Conservation (phyloP, 1,140 invertebrate genomes). For the Plodia interpunctella region DNA sequence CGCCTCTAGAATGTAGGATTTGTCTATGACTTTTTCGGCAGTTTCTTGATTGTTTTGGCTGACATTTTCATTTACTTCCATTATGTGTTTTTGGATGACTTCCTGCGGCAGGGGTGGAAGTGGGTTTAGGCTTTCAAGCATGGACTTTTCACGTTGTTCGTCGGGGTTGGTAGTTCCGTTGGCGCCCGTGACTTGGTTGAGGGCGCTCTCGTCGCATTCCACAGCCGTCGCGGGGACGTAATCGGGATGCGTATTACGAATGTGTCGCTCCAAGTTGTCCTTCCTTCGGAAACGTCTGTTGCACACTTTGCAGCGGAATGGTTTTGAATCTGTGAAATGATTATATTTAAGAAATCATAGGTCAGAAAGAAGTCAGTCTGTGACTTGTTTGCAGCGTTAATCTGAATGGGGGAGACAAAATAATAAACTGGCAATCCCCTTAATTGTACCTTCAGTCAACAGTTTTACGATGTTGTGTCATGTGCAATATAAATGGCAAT, state of each 20-base stretch:
- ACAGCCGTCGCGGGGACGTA: slow-evolving; percentile 39
- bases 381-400: no score
- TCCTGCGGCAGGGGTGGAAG: slow-evolving; percentile 48
- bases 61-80: slow-evolving; percentile 21
- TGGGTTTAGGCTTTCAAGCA: slow-evolving; percentile 50
- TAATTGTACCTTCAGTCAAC: no score
- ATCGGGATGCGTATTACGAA: slow-evolving; percentile 80
- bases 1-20: slow-evolving; percentile 58
- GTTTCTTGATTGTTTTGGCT: slow-evolving; percentile 15
- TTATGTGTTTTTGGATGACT: slow-evolving; percentile 53
- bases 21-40: slow-evolving; percentile 35
- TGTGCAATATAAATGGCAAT: no score
- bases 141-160: slow-evolving; percentile 41
- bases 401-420: no score
- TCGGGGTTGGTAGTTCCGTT: slow-evolving; percentile 15
- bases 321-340: slow-evolving; percentile 70
- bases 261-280: slow-evolving; percentile 81
- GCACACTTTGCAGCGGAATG: slow-evolving; percentile 79
- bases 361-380: no score
- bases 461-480: no score
- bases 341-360: no score
- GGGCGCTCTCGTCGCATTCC: slow-evolving; percentile 44
- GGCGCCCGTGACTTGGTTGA: slow-evolving; percentile 32
- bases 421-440: no score
- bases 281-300: slow-evolving; percentile 78